A percentile compares a stretch with the other conserved stretches of the same genome.
Evolutionary conservation across 2,888 invertebrate genomes (phyloP).

Genomic region (Cartodere bifasciata): DNA sequence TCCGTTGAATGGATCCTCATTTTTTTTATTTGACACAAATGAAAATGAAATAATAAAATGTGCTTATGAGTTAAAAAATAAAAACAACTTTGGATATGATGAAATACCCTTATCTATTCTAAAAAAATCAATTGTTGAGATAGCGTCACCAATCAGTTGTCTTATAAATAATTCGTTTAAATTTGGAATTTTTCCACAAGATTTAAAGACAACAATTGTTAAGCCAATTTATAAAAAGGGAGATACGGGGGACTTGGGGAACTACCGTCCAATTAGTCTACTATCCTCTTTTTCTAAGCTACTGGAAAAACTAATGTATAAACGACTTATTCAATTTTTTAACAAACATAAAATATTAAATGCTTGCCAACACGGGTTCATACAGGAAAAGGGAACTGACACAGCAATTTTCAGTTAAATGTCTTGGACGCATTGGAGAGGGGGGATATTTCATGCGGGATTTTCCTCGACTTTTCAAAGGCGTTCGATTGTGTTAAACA

Average conservation of each 20-base stretch:
- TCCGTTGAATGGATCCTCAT: too few relatives aligned
- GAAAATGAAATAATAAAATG: too few relatives aligned
- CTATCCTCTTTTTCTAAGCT: constrained; percentile 5
- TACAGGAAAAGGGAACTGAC: constrained; percentile 2
- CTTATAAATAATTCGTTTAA: too few relatives aligned
- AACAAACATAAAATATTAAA: too few relatives aligned
- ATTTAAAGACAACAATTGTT: constrained; percentile 8
- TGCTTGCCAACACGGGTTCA: constrained; percentile 3
- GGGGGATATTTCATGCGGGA: constrained; percentile 2
- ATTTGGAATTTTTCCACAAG: constrained; percentile 6
- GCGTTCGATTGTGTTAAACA: constrained; percentile 5
- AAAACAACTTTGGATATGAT: too few relatives aligned
- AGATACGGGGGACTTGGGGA: constrained; percentile 3
- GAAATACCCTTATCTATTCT: too few relatives aligned
- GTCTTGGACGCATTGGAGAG: constrained; percentile 1
- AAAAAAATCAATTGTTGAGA: too few relatives aligned
- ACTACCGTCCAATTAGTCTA: constrained; percentile 8
- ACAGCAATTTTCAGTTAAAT: constrained; percentile 3
- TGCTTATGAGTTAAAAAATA: too few relatives aligned
- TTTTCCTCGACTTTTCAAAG: constrained; percentile 4
- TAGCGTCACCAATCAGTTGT: too few relatives aligned
- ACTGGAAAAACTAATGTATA: constrained; percentile 7
- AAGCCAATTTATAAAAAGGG: constrained; percentile 8
- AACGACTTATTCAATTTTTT: too few relatives aligned
- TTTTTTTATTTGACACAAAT: too few relatives aligned